These are phyloP conservation scores for Coregonus suidteri DNA, from an alignment of 2,797 vertebrate species.

Conservation along the genomic window DNA sequence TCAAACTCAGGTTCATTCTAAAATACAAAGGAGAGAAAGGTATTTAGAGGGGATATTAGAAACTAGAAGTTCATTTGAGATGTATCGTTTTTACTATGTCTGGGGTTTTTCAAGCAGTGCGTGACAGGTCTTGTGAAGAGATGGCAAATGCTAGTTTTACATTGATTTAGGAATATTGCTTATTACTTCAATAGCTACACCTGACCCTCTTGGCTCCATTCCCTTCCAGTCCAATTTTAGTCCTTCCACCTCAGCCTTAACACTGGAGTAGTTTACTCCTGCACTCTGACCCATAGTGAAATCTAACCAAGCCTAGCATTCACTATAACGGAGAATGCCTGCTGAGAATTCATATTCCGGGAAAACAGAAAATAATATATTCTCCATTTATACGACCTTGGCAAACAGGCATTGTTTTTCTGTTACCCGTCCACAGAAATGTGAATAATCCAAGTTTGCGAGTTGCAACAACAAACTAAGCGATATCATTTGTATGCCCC, in stretches of 20 bases:
- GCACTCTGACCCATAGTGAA: conserved; percentile 55
- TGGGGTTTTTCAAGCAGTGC: conserved; percentile 34
- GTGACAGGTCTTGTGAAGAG: conserved; percentile 52
- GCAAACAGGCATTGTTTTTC: conserved; percentile 36
- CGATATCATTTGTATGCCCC: conserved; percentile 43
- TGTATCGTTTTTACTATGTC: neutral
- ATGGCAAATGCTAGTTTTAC: conserved; percentile 64
- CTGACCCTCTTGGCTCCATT: conserved; percentile 50
- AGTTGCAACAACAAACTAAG: conserved; percentile 25
- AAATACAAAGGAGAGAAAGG: neutral
- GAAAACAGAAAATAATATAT: conserved; percentile 50
- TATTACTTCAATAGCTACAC: conserved; percentile 58
- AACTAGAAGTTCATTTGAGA: neutral
- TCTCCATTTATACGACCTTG: conserved; percentile 49
- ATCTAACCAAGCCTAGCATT: conserved; percentile 47
- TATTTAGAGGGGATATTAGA: neutral
- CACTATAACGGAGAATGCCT: conserved; percentile 33
- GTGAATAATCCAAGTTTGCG: conserved; percentile 28
- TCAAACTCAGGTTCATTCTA: neutral
- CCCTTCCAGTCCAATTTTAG: conserved; percentile 68
- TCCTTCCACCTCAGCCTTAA: conserved; percentile 40
- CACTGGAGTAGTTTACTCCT: conserved; percentile 46
- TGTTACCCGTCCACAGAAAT: conserved; percentile 46
- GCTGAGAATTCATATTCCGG: conserved; percentile 39
- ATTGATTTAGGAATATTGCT: conserved; percentile 68